Percentiles rank a stretch among this genome's conserved stretches.
These are phyloP conservation scores for Philhelius pedissequus DNA, from an alignment of 2,888 invertebrate species.

Conservation along the genomic window DNA sequence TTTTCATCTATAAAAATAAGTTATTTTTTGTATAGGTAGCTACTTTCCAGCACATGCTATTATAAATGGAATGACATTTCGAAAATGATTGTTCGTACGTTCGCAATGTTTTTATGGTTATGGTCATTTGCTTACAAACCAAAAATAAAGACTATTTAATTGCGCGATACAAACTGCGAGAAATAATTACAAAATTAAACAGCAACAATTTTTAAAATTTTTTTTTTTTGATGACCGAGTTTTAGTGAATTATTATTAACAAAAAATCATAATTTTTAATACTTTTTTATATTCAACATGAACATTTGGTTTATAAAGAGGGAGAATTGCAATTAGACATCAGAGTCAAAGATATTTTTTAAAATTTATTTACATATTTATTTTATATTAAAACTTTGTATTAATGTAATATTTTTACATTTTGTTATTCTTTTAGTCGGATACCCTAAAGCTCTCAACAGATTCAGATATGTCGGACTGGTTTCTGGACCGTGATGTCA, in stretches of 20 bases:
- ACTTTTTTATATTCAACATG: too few species aligned
- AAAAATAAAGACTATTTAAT: background rate
- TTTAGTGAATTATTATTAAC: too few species aligned
- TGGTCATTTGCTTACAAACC: background rate
- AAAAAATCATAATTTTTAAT: too few species aligned
- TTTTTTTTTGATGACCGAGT: background rate
- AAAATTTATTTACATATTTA: background rate
- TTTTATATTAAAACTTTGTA: background rate
- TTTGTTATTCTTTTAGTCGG: conserved; percentile 81
- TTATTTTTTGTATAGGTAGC: background rate
- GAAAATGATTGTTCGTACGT: background rate
- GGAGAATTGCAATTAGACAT: background rate
- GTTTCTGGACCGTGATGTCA: conserved; percentile 84
- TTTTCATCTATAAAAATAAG: background rate
- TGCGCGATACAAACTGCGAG: background rate
- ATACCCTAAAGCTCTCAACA: conserved; percentile 82
- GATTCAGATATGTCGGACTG: conserved; percentile 85
- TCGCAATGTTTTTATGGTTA: background rate
- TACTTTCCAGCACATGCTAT: too few species aligned
- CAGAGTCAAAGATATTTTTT: too few species aligned
- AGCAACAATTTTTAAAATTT: background rate
- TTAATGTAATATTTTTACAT: conserved; percentile 1
- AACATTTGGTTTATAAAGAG: too few species aligned
- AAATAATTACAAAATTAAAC: background rate
- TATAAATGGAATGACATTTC: background rate